Base-by-base conservation (phyloP, 2,113 vertebrate species). In the Phyllostomus discolor region DNA sequence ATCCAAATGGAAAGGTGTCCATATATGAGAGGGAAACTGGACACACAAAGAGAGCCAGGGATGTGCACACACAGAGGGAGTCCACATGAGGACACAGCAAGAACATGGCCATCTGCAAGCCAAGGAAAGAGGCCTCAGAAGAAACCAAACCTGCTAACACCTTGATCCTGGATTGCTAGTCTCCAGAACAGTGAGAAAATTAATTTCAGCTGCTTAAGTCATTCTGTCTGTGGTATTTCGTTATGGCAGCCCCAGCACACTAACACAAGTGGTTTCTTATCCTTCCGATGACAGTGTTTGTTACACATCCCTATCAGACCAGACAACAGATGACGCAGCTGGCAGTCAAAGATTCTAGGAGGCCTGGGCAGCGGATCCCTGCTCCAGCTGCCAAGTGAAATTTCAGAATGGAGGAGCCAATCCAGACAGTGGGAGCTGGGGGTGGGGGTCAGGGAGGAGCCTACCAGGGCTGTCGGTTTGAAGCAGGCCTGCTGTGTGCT, bases 321-420 rank as follows among this genome's bases (percentile, higher is more conserved):
- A 76, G 28, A 85, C 31, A 50, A 94, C 88, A 82, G 67, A 62
- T 52, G 78, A 92, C 52, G 64, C 80, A 69, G 87, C 69, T 76
- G 70, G 84, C 66, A 43, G 28, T 31, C 64, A 50, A 22, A 26
- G 59, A 50, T 35, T n/a, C 31, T 31, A 54, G 76, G 76, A 84
- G 69, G 41, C 22, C 64, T 15, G 26, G 48, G 70, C 41, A 50
- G 33, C 26, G 83, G 62, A 14, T 46, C 43, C 38, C 76, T 76
- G 48, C 57, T 81, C 69, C 84, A 66, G 50, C 64, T 88, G 76
- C 38, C 76, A 59, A 66, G 79, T 69, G 35, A 67, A 59, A 78
- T 90, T 90, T 85, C 70, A 85, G 43, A 43, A 78, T 64, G 31
- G 50, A 80, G 66, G 91, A 87, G 70, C 57, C 64, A 73, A 80